phyloP scores from a whole-genome alignment of 2,797 vertebrate genomes.

The Coluber constrictor region DNA sequence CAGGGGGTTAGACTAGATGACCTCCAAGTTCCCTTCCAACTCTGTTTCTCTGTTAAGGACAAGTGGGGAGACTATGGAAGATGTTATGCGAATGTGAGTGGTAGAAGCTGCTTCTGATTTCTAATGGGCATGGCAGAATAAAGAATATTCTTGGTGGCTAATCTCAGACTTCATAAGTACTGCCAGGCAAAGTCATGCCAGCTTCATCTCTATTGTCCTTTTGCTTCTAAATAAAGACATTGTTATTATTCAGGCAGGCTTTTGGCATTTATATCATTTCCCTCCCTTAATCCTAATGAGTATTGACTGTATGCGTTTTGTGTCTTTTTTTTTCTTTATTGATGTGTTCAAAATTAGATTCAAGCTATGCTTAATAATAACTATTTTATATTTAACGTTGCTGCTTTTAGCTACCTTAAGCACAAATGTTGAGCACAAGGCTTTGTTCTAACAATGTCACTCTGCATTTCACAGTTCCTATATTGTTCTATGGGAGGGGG shows the following conservation, averaged over 20 bases:
- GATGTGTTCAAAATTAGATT: background rate
- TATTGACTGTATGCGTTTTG: background rate
- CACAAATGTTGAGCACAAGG: background rate
- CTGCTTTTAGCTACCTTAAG: background rate
- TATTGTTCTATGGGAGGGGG: background rate
- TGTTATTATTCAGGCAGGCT: background rate
- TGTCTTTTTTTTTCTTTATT: background rate
- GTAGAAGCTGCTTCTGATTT: background rate
- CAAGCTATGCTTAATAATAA: background rate
- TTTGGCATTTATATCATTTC: background rate
- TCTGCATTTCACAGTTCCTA: background rate
- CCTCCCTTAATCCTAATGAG: background rate
- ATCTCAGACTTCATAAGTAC: background rate
- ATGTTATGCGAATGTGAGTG: background rate
- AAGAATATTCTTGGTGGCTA: background rate
- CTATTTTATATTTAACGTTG: background rate
- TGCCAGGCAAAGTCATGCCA: background rate
- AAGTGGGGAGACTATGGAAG: background rate
- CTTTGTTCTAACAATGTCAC: background rate
- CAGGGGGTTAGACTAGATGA: background rate
- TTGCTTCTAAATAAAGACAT: background rate
- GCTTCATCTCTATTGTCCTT: background rate
- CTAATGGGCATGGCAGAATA: background rate
- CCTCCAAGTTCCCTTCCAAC: background rate
- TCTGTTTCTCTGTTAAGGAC: background rate